A percentile compares a stretch with the other conserved stretches of the same genome.
These are phyloP conservation scores for Sipunculus nudus DNA, from an alignment of 2,888 invertebrate genomes.

Conservation along the genomic window DNA sequence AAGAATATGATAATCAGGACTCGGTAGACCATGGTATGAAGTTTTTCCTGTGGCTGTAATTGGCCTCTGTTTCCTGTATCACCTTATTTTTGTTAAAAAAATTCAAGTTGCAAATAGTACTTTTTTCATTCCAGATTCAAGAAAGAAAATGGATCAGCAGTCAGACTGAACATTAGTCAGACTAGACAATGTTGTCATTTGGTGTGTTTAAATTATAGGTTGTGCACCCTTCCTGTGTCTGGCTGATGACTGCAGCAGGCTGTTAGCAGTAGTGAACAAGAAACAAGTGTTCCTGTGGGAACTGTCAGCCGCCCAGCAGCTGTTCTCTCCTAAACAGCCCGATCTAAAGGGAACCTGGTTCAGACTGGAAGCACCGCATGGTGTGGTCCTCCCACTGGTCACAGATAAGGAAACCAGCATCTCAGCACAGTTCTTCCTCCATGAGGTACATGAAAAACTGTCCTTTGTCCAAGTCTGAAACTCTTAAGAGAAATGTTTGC, in stretches of 20 bases:
- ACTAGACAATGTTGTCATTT: not conserved
- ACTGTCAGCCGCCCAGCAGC: constrained; percentile 41
- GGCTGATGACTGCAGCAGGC: constrained; percentile 50
- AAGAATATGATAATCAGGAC: too few species aligned
- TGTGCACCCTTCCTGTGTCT: constrained; percentile 37
- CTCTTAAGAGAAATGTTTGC: too few species aligned
- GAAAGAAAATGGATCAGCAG: too few species aligned
- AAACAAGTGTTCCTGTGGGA: constrained; percentile 53
- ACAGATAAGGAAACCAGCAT: constrained; percentile 44
- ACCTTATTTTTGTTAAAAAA: not conserved
- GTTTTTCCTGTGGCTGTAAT: too few species aligned
- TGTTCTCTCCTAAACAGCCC: constrained; percentile 40
- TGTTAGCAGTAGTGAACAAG: constrained; percentile 48
- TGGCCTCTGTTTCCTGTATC: too few species aligned
- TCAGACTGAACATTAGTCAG: too few species aligned
- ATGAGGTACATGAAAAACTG: too few species aligned
- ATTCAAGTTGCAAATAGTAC: not conserved
- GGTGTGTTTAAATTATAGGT: not conserved
- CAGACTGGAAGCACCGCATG: constrained; percentile 44
- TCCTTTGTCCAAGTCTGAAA: too few species aligned
- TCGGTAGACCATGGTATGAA: too few species aligned
- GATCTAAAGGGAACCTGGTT: constrained; percentile 56
- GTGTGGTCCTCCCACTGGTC: constrained; percentile 43
- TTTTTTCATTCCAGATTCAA: not conserved
- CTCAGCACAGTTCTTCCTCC: constrained; percentile 48